A percentile compares a stretch with the other conserved stretches of the same genome.
These are phyloP conservation scores for Onychomys leucogaster DNA, from an alignment of 2,797 vertebrate species.

Conservation along the genomic window DNA sequence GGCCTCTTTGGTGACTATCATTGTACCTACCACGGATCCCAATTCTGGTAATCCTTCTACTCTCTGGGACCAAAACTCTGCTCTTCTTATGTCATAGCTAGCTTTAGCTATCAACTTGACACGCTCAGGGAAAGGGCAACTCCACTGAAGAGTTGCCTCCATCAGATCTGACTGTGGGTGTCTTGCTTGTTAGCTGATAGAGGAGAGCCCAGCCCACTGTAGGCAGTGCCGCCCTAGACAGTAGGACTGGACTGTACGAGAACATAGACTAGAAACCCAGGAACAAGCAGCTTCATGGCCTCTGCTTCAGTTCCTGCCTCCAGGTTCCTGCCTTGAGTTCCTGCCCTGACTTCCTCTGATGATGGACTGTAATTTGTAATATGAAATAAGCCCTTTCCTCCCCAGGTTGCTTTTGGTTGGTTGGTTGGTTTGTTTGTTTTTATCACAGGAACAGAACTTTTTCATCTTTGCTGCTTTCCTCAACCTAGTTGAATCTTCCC, in stretches of 20 bases:
- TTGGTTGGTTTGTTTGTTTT: not conserved
- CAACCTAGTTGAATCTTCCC: not conserved
- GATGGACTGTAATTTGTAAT: not conserved
- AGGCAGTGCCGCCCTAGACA: not conserved
- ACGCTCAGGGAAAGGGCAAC: not conserved
- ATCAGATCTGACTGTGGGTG: not conserved
- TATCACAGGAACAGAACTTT: not conserved
- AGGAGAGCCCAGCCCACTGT: not conserved
- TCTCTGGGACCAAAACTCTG: not conserved
- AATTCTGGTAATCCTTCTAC: not conserved
- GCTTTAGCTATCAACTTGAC: not conserved
- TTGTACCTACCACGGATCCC: not conserved
- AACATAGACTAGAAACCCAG: no score
- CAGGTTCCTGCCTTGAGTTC: not conserved
- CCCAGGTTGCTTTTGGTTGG: not conserved
- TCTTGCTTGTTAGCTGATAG: not conserved
- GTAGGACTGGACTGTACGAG: not conserved
- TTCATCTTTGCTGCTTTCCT: not conserved
- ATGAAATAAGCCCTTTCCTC: not conserved
- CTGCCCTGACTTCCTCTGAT: not conserved
- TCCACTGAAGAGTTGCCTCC: not conserved
- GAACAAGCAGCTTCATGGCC: no score
- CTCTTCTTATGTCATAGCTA: not conserved
- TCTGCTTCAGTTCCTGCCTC: no score
- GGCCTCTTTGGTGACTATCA: not conserved